Evolutionary conservation across 1,140 invertebrate genomes (phyloP), one percentile per base, ranked within the genome.

Genomic region (Drosophila sp.): DNA sequence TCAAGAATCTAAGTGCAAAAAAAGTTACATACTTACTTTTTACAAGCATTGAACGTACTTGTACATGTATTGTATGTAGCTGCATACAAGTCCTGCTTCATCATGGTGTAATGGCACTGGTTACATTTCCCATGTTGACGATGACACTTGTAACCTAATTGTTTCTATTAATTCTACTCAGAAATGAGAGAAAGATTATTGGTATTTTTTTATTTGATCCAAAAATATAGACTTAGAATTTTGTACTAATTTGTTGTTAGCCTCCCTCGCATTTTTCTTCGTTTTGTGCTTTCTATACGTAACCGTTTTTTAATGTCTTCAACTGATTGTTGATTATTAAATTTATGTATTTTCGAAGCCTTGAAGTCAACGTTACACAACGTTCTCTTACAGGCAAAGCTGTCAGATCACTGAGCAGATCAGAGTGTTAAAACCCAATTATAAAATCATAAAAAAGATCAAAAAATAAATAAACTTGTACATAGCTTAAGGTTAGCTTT

Each of bases 321-420:
- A 56, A 43, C 7, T 43, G 36, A 29, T 38, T 13, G 34, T 58
- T 40, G 40, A 32, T 45, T 58, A 43, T 45, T 58, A 27, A 13
- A 13, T 13, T 16, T 41, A 40, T 34, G 48, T 53, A 53, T 38
- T 41, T 56, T 56, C 14, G 16, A 64, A 57, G 73, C 92, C 92
- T 92, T 92, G 92, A 93, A 93, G 62, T 61, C 73, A 72, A 76
- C 61, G 72, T 65, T 70, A 51, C 53, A 16, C 56, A 72, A 76
- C 61, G 69, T 76, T 76, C 43, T 76, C 70, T 76, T 76, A 16
- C 70, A 76, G 73, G 57, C 73, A 27, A 38, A 72, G 27, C 59
- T 46, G 16, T 72, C 25, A 77, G 66, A 56, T 25, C 56, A 56
- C 57, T 79, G 38, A 75, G 38, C 38, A 69, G 48, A 29, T 46